phyloP scores from a whole-genome alignment of 2,113 vertebrate species.

The Embiotoca jacksoni region DNA sequence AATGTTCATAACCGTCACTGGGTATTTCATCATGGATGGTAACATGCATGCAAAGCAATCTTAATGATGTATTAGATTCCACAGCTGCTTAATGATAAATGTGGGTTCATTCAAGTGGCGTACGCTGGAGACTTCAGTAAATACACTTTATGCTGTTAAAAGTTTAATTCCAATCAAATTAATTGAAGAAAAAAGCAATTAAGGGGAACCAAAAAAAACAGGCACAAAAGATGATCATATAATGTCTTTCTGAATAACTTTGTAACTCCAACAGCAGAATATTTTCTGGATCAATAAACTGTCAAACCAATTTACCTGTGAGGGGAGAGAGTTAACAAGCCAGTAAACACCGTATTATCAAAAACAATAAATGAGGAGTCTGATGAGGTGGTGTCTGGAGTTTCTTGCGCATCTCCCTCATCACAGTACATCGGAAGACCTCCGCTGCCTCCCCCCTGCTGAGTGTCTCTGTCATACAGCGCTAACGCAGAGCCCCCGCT shows the following conservation, averaged over 20 bases:
- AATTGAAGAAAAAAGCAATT: slow-evolving; percentile 23
- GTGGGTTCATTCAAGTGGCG: slow-evolving; percentile 31
- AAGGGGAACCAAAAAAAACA: slow-evolving; percentile 14
- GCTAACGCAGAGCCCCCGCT: slow-evolving; percentile 7
- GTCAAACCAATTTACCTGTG: slow-evolving; percentile 28
- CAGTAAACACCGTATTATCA: slow-evolving; percentile 25
- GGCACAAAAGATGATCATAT: slow-evolving; percentile 10
- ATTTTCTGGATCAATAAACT: slow-evolving; percentile 53
- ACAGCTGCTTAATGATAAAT: slow-evolving; percentile 49
- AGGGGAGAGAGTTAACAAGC: slow-evolving; percentile 34
- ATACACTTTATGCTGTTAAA: slow-evolving; percentile 22
- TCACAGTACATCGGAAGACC: not conserved
- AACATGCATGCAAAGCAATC: slow-evolving; percentile 50
- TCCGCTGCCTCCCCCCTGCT: slow-evolving; percentile 15
- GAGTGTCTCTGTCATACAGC: slow-evolving; percentile 27
- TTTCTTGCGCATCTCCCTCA: slow-evolving; percentile 10
- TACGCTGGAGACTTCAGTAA: slow-evolving; percentile 20
- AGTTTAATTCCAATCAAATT: slow-evolving; percentile 37
- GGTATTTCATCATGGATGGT: slow-evolving; percentile 65
- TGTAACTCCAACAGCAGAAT: slow-evolving; percentile 20
- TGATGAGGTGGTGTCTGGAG: not conserved
- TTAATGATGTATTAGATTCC: slow-evolving; percentile 57
- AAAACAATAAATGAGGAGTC: slow-evolving; percentile 32
- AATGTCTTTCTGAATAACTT: slow-evolving; percentile 23
- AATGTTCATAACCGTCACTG: slow-evolving; percentile 57